Evolutionary conservation across 2,113 vertebrate species (phyloP), one percentile per base, ranked within the genome.

Genomic region (Gadus macrocephalus): DNA sequence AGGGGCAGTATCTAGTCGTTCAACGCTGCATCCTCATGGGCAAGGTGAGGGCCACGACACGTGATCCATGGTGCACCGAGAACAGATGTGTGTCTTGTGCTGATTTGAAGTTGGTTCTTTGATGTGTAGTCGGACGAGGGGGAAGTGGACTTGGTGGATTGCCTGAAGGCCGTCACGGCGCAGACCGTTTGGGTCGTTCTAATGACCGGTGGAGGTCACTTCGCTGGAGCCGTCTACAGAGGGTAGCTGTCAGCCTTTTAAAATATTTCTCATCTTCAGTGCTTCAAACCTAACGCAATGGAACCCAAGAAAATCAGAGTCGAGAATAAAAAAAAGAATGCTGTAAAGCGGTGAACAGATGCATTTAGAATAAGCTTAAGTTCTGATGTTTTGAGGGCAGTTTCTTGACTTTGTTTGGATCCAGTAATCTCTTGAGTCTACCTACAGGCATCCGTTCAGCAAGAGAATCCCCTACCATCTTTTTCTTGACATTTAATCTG

Each of bases 191-290:
- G 93, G 87, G 92, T 97, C 65, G 89, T 98, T 73, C 90, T 99
- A 68, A 96, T 99, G 96, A 94, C 96, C 19, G 95, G 97, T 0
- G 95, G 97, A 0, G 97, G 97, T 6, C 97, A 99, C 84, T 99
- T 99, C 56, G 97, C 96, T 56, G 97, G 95, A 76, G 95, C 94
- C 0, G 86, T 99, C 35, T 99, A 95, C 83, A 90, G 79, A 71
- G 96, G 96, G 97, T 97, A 73, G 92, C 92, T 87, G 2, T 8
- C n/a, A 35, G 9, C 59, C 59, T 28, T 74, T 58, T 9, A 31
- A 31, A 61, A 20, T 53, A 17, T 11, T 35, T 35, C 31, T 4
- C 4, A 35, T 35, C 31, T 35, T 35, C 4, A 1, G 31, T 35
- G 31, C 31, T 35, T 35, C 31, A 35, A 35, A 35, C 31, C 31